phyloP scores from a whole-genome alignment of 1,140 invertebrate genomes.

The Drosophila eugracilis region DNA sequence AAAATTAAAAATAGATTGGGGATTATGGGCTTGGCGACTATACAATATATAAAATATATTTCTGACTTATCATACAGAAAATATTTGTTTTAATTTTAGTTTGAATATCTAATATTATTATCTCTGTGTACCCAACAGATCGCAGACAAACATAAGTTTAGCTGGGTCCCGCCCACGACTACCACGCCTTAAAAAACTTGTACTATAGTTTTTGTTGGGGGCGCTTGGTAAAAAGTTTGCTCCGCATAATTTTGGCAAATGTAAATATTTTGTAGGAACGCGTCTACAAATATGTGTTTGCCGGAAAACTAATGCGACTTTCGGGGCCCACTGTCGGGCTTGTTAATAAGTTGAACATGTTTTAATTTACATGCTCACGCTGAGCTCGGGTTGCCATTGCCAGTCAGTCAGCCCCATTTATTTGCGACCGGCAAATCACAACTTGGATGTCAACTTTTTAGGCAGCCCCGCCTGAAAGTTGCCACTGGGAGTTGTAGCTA shows the following conservation, averaged over 20 bases:
- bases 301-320: constrained; percentile 74
- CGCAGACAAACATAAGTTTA: constrained; percentile 32
- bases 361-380: constrained; percentile 73
- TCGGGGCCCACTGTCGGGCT: constrained; percentile 48
- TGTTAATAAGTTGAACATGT: constrained; percentile 81
- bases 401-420: constrained; percentile 24
- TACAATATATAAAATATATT: too few species aligned
- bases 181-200: constrained; percentile 57
- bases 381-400: background rate
- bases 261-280: constrained; percentile 75
- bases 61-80: too few species aligned
- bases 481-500: constrained; percentile 41
- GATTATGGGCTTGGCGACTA: too few species aligned
- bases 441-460: constrained; percentile 45
- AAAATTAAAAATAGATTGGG: too few species aligned
- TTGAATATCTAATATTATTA: background rate
- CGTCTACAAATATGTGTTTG: constrained; percentile 45
- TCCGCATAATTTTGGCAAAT: constrained; percentile 70
- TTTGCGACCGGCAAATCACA: constrained; percentile 42
- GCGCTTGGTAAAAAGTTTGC: constrained; percentile 52
- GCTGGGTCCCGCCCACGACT: background rate
- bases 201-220: constrained; percentile 59
- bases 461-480: constrained; percentile 16
- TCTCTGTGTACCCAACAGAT: background rate
- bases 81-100: too few species aligned